Evolutionary conservation across 2,888 invertebrate species (phyloP), one percentile per base, ranked within the genome.

Genomic region (Cheilosia variabilis): DNA sequence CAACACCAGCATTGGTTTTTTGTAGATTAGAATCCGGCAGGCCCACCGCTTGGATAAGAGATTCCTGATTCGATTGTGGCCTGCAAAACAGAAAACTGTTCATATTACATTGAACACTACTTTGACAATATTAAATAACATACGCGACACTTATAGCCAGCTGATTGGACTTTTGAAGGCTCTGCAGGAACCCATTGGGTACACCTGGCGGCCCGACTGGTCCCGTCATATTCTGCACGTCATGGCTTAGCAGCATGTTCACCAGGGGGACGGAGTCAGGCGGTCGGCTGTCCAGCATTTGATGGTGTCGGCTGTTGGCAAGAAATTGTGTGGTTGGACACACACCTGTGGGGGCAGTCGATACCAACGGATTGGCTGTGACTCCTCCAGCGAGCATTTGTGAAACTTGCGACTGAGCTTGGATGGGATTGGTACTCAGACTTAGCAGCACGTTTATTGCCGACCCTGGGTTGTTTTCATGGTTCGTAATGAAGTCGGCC

Each of bases 401-500:
- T 22, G 87, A 83, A 15, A 87, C 87, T 55, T 87, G 87, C 9
- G 84, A 65, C 31, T 78, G 83, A 15, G 73, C 75, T 69, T 76
- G 82, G 15, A 83, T 88, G 10, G 78, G 76, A 66, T 53, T 87
- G 15, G 87, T 17, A 53, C 88, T 88, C 17, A 89, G 77, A 62
- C 88, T 87, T 77, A 89, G 89, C 24, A 89, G 68, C 10, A 88
- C 89, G 63, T 88, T 88, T 31, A 88, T 84, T 41, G 89, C 87
- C 24, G 88, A 87, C 62, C 88, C 87, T 1, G 80, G 62, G 31
- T 94, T 94, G 45, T 94, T 93, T 68, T 93, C 92, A 92, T 94
- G 94, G 0, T 95, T 95, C 58, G 95, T 94, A 15, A 95, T 93
- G 88, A 95, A 94, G 91, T 96, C 95, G 0, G 95, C 95, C 0